Conservation (phyloP, 2,888 invertebrate genomes). For the Cephus runcator region DNA sequence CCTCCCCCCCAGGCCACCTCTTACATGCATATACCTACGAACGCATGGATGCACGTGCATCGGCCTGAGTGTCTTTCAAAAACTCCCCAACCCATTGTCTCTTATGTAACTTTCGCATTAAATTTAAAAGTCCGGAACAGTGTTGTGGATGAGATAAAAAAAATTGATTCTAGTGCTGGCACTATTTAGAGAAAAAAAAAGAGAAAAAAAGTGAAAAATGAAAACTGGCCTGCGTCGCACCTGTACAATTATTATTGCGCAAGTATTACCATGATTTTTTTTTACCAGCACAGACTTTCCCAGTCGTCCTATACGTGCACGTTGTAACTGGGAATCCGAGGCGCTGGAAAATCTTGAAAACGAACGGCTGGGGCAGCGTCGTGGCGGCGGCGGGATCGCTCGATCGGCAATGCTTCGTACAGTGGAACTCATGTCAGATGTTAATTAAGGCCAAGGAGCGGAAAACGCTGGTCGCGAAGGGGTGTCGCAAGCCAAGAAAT, state of each 20-base stretch:
- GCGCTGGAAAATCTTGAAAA: conserved; percentile 27
- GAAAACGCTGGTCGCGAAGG: conserved; percentile 49
- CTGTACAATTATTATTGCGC: background rate
- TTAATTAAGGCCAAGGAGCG: conserved; percentile 63
- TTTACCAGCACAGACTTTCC: background rate
- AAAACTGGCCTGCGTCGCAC: background rate
- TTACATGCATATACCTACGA: background rate
- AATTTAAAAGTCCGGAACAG: background rate
- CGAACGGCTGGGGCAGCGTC: background rate
- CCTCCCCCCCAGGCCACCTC: background rate
- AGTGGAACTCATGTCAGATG: conserved; percentile 57
- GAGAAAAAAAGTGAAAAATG: conserved; percentile 3
- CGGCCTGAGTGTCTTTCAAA: background rate
- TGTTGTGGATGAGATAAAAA: background rate
- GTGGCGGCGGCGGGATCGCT: conserved; percentile 15
- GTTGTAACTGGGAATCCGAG: background rate
- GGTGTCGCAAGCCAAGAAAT: conserved; percentile 58
- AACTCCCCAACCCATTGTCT: background rate
- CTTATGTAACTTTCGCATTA: background rate
- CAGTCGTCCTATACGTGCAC: background rate
- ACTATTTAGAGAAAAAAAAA: conserved; percentile 3
- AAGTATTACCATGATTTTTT: background rate
- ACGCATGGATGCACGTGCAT: background rate
- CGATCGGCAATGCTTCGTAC: conserved; percentile 36
- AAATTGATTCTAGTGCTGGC: background rate